Evolutionary conservation across 2,113 vertebrate genomes (phyloP).

Genomic region (Pogona vitticeps): DNA sequence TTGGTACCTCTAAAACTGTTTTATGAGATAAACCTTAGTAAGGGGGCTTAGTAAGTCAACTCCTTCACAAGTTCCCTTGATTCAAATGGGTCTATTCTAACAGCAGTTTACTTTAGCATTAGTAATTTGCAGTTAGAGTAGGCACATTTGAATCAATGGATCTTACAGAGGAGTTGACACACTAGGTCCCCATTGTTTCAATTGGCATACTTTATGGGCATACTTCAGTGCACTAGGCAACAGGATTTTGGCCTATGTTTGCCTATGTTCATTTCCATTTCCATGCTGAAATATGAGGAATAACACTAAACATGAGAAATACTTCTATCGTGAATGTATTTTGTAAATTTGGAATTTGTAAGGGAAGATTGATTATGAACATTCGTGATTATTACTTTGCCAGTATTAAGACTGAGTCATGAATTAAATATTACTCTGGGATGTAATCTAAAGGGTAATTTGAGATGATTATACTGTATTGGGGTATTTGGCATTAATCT

Average conservation of each 20-base stretch:
- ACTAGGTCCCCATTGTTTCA: too few relatives aligned
- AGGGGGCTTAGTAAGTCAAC: too few relatives aligned
- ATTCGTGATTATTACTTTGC: neutral
- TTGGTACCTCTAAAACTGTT: too few relatives aligned
- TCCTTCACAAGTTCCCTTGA: too few relatives aligned
- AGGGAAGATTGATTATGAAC: neutral
- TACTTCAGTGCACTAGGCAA: neutral
- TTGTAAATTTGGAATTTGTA: neutral
- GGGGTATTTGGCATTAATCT: conserved; percentile 25
- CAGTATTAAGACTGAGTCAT: neutral
- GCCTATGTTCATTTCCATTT: neutral
- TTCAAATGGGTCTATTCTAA: too few relatives aligned
- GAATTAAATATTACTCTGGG: neutral
- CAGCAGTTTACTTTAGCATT: too few relatives aligned
- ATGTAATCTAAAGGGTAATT: neutral
- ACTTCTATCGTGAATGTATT: neutral
- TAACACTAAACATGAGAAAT: neutral
- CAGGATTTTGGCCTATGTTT: neutral
- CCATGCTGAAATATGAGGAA: neutral
- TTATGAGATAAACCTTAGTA: too few relatives aligned
- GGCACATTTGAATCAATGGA: too few relatives aligned
- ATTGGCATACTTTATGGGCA: too few relatives aligned
- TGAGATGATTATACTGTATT: neutral
- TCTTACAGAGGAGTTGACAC: too few relatives aligned
- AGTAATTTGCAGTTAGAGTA: too few relatives aligned